Percentiles rank a stretch among this genome's conserved stretches.
These are phyloP conservation scores for Peucedramus taeniatus DNA, from an alignment of 2,113 vertebrate species.

Conservation along the genomic window DNA sequence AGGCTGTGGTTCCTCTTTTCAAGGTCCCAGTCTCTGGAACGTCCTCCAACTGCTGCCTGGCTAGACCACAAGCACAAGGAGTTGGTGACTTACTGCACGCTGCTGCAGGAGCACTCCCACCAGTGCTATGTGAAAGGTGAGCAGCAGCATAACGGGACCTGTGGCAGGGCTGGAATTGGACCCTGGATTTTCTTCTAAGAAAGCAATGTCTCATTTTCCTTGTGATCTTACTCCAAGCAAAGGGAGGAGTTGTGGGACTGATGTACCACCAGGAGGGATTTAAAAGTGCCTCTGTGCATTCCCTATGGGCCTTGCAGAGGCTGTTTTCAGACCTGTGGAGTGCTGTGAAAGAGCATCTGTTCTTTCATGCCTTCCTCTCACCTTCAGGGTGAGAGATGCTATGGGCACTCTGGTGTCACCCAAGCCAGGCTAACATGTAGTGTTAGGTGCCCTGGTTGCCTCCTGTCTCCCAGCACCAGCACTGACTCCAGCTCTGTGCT, in stretches of 20 bases:
- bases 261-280: background rate
- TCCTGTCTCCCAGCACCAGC: background rate
- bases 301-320: background rate
- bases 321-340: background rate
- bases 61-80: slow-evolving; percentile 91
- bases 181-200: background rate
- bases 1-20: background rate
- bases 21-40: slow-evolving; percentile 89
- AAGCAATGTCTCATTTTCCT: background rate
- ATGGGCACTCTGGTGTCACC: background rate
- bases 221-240: background rate
- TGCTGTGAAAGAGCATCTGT: background rate
- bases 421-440: background rate
- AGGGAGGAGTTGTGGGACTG: background rate
- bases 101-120: slow-evolving; percentile 93
- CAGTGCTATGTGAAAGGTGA: slow-evolving; percentile 91
- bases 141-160: background rate
- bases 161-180: background rate
- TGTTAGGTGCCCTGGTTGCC: background rate
- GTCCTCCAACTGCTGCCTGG: slow-evolving; percentile 80
- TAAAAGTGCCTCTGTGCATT: background rate
- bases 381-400: background rate
- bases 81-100: slow-evolving; percentile 84
- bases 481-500: background rate
- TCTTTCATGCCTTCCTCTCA: background rate